A percentile compares a stretch with the other conserved stretches of the same genome.
These are phyloP conservation scores for Zaprionus nigranus DNA, from an alignment of 1,140 invertebrate species.

Conservation along the genomic window DNA sequence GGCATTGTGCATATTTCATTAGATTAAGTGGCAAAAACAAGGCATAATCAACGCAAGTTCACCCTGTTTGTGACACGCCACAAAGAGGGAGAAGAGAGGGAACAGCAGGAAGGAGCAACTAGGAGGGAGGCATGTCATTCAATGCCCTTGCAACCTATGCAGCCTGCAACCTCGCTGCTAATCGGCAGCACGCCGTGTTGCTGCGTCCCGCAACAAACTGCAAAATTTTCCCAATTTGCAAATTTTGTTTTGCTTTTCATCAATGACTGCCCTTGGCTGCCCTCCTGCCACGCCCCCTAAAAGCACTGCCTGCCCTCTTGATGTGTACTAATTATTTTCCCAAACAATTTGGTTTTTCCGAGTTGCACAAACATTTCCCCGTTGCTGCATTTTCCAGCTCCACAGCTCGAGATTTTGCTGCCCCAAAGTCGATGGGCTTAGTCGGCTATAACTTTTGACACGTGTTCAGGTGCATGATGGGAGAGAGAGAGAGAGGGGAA, in stretches of 20 bases:
- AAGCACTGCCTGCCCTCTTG: not conserved
- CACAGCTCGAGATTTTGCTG: not conserved
- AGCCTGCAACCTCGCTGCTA: not conserved
- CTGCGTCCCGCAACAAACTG: not conserved
- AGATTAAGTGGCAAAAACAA: slow-evolving; percentile 81
- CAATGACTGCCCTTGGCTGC: not conserved
- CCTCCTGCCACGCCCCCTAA: not conserved
- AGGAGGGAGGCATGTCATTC: slow-evolving; percentile 13
- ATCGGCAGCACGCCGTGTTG: not conserved
- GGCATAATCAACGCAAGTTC: slow-evolving; percentile 71
- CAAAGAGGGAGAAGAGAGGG: not conserved
- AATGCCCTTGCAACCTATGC: not conserved
- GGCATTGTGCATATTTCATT: slow-evolving; percentile 82
- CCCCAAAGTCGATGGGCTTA: not conserved
- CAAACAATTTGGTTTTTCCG: not conserved
- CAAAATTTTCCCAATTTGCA: slow-evolving; percentile 38
- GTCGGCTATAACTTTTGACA: slow-evolving; percentile 10
- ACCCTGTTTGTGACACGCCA: slow-evolving; percentile 40
- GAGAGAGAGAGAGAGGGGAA: not conserved
- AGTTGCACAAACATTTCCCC: not conserved
- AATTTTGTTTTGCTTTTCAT: slow-evolving; percentile 18
- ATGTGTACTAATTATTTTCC: not conserved
- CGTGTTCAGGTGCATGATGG: not conserved
- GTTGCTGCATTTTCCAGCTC: not conserved
- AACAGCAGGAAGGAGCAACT: accelerated